phyloP scores from a whole-genome alignment of 1,140 invertebrate genomes.

The Atta colombica region DNA sequence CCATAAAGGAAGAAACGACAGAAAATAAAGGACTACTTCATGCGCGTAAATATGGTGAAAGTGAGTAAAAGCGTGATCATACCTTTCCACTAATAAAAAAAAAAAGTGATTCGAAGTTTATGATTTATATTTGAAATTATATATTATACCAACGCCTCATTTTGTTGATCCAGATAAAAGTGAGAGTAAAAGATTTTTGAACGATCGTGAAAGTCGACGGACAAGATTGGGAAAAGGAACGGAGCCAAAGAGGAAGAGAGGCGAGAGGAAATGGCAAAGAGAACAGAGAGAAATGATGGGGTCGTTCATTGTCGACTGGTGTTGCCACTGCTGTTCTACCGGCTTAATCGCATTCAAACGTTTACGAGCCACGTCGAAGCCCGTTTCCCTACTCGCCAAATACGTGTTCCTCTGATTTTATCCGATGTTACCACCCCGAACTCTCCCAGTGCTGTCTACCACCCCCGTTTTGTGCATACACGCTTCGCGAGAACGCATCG shows the following conservation, averaged over 20 bases:
- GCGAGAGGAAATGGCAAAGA: background rate
- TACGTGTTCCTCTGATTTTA: constrained; percentile 55
- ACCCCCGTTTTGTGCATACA: background rate
- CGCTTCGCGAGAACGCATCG: constrained; percentile 38
- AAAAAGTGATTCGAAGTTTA: background rate
- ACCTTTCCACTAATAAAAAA: background rate
- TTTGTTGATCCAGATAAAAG: background rate
- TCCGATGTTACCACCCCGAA: constrained; percentile 19
- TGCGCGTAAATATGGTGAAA: constrained; percentile 53
- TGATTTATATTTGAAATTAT: background rate
- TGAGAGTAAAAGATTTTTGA: background rate
- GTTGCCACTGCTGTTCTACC: constrained; percentile 41
- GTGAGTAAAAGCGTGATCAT: constrained; percentile 26
- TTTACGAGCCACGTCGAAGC: constrained; percentile 39
- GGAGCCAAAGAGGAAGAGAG: background rate
- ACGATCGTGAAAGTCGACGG: background rate
- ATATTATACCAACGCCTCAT: background rate
- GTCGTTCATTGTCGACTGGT: constrained; percentile 19
- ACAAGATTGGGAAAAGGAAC: background rate
- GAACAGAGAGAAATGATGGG: constrained; percentile 19
- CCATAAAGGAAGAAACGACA: background rate
- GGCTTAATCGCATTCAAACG: constrained; percentile 62
- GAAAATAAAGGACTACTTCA: background rate
- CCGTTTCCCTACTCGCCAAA: background rate
- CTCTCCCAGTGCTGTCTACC: background rate